These are phyloP conservation scores for Bagarius yarrelli DNA, from an alignment of 2,113 vertebrate genomes.

Conservation along the genomic window DNA sequence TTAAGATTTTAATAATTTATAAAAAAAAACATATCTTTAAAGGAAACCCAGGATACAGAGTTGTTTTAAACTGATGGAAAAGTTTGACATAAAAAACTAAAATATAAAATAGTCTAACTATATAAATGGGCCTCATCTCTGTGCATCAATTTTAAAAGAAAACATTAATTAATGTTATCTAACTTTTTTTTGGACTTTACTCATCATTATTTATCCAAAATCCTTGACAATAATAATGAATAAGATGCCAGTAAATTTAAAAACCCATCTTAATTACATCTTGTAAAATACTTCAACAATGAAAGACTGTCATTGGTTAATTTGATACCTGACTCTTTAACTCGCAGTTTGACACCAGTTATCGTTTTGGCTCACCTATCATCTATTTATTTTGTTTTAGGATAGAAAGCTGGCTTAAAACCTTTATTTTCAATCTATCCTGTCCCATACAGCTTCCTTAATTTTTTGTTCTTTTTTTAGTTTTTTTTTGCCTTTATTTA, in stretches of 20 bases:
- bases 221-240: not conserved
- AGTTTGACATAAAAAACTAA: too few species aligned
- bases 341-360: not conserved
- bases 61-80: too few species aligned
- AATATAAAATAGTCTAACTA: too few species aligned
- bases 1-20: not conserved
- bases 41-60: too few species aligned
- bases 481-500: not conserved
- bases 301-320: not conserved
- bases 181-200: too few species aligned
- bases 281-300: not conserved
- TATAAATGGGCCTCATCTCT: too few species aligned
- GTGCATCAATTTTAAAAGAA: too few species aligned
- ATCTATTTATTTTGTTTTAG: too few species aligned
- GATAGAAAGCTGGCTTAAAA: not conserved
- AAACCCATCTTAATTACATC: not conserved
- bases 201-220: not conserved
- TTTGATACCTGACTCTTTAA: slow-evolving; percentile 22
- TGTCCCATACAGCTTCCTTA: not conserved
- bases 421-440: slow-evolving; percentile 6
- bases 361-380: too few species aligned
- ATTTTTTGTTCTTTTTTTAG: not conserved
- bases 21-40: too few species aligned
- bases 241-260: too few species aligned
- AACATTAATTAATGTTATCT: too few species aligned